Evolutionary conservation across 2,888 invertebrate genomes (phyloP).

Genomic region (Trichacis sp.): DNA sequence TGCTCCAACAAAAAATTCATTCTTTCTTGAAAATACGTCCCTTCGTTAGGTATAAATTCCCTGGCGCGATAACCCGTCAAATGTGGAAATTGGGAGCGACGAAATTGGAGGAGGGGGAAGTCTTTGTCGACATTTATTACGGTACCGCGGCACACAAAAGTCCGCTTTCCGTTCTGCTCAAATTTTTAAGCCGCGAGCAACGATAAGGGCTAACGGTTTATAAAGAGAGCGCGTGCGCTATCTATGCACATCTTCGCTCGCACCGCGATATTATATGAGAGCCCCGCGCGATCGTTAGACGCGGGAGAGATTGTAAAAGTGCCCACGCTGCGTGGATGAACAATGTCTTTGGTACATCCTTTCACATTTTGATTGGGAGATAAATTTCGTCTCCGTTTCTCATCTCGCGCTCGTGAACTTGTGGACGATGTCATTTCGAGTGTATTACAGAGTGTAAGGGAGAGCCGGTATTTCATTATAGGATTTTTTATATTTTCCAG

Average conservation of each 20-base stretch:
- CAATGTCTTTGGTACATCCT: conserved; percentile 35
- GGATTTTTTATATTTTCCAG: too few species aligned
- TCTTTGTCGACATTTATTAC: background rate
- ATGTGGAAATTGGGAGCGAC: background rate
- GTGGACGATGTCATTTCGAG: too few species aligned
- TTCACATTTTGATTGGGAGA: conserved; percentile 8
- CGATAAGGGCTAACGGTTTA: conserved; percentile 44
- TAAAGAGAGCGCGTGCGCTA: conserved; percentile 46
- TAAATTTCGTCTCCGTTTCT: conserved; percentile 1
- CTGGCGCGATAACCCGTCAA: background rate
- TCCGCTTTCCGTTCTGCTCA: conserved; percentile 31
- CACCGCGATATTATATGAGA: conserved; percentile 39
- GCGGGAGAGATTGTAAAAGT: conserved; percentile 35
- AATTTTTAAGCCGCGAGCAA: conserved; percentile 36
- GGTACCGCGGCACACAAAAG: background rate
- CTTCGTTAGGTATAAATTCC: too few species aligned
- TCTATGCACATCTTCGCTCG: conserved; percentile 44
- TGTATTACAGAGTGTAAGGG: too few species aligned
- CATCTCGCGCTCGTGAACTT: too few species aligned
- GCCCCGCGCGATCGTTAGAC: conserved; percentile 18
- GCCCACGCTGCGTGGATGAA: conserved; percentile 41
- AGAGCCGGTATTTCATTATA: too few species aligned
- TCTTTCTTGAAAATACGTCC: too few species aligned
- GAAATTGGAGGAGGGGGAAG: background rate
- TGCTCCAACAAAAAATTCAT: too few species aligned